A percentile compares a stretch with the other conserved stretches of the same genome.
Conservation (phyloP, 2,113 vertebrate genomes). For the Mormyrus iriodes region DNA sequence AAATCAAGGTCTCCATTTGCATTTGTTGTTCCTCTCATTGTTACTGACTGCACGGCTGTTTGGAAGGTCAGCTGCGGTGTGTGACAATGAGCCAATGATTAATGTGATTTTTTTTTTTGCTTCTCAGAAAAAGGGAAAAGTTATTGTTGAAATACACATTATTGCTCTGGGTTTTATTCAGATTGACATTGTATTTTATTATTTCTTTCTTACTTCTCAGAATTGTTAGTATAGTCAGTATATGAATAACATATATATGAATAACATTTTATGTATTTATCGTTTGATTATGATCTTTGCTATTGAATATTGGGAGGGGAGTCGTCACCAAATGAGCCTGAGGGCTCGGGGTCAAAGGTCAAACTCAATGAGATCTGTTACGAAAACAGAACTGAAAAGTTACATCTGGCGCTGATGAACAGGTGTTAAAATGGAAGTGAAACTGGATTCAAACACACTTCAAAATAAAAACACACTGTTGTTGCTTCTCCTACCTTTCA, state of each 20-base stretch:
- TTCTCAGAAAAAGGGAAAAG: conserved; percentile 55
- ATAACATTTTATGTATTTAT: neutral
- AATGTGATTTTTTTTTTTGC: conserved; percentile 60
- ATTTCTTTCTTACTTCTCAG: neutral
- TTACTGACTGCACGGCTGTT: neutral
- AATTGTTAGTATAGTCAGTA: neutral
- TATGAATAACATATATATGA: neutral
- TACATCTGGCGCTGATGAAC: neutral
- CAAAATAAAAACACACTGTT: neutral
- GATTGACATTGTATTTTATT: conserved; percentile 30
- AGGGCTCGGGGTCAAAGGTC: neutral
- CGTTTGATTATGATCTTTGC: neutral
- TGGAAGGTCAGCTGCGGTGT: neutral
- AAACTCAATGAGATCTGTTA: neutral
- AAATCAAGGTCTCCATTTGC: conserved; percentile 71
- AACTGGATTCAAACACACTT: neutral
- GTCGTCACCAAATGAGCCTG: neutral
- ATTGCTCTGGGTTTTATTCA: conserved; percentile 50
- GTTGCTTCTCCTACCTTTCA: neutral
- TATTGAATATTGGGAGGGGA: neutral
- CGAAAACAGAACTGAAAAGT: neutral
- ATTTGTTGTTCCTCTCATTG: conserved; percentile 42
- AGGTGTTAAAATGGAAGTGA: conserved; percentile 1
- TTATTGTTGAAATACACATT: conserved; percentile 47
- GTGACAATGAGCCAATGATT: conserved; percentile 46